These are phyloP conservation scores for Empidonax traillii DNA, from an alignment of 2,113 vertebrate species.

Conservation along the genomic window DNA sequence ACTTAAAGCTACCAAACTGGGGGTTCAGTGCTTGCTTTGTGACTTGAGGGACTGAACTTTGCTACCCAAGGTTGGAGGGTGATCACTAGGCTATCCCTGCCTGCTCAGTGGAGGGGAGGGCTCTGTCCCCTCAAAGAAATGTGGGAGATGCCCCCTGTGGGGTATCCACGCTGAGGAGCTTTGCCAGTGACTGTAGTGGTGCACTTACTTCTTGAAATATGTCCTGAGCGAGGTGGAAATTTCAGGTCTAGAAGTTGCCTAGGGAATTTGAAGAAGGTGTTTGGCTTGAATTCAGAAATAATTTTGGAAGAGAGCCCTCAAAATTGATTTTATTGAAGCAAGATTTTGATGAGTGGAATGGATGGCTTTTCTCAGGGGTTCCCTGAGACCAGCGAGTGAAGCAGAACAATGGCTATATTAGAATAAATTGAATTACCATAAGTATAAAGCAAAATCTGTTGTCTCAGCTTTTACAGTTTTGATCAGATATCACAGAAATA, in stretches of 20 bases:
- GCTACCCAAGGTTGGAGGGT: fast-evolving
- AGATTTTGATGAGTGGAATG: not conserved
- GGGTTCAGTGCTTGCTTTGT: not conserved
- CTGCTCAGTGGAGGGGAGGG: not conserved
- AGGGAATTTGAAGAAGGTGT: not conserved
- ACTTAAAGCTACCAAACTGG: not conserved
- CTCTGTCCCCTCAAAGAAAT: not conserved
- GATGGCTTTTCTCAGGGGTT: not conserved
- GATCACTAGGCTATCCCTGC: not conserved
- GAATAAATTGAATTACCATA: not conserved
- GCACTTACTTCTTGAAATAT: not conserved
- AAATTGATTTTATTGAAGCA: not conserved
- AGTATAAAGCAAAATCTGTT: not conserved
- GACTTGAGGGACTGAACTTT: not conserved
- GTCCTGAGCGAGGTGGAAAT: not conserved
- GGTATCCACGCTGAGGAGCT: not conserved
- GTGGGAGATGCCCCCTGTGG: not conserved
- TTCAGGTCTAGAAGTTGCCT: not conserved
- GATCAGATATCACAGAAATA: not conserved
- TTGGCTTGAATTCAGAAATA: not conserved
- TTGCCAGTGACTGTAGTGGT: not conserved
- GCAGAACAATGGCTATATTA: fast-evolving
- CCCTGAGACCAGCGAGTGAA: fast-evolving
- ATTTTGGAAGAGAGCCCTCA: not conserved
- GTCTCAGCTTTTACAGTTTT: not conserved